phyloP scores from a whole-genome alignment of 2,888 invertebrate species.

The Latheticus oryzae region DNA sequence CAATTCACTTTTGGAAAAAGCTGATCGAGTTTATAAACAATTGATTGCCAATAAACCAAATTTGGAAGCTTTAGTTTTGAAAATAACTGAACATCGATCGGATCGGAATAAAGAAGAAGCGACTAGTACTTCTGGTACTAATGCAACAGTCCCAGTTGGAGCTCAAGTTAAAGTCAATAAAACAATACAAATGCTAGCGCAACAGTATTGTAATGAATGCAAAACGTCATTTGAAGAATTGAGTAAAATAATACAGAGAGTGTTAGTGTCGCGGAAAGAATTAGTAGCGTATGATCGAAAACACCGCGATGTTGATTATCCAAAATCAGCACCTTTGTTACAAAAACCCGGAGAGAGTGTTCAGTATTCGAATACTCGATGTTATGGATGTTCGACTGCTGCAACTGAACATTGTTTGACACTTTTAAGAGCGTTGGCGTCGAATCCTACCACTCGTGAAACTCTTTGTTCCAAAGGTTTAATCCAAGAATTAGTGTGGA shows the following conservation, averaged over 20 bases:
- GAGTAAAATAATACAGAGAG: slow-evolving; percentile 89
- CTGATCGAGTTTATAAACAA: slow-evolving; percentile 93
- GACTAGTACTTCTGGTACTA: slow-evolving; percentile 48
- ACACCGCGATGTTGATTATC: slow-evolving; percentile 73
- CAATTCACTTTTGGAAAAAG: slow-evolving; percentile 91
- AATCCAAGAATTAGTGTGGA: slow-evolving; percentile 88
- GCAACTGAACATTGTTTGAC: slow-evolving; percentile 95
- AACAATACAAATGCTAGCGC: slow-evolving; percentile 93
- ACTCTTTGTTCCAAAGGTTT: slow-evolving; percentile 86
- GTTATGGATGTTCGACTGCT: slow-evolving; percentile 90
- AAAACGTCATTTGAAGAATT: slow-evolving; percentile 95
- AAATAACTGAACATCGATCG: slow-evolving; percentile 87
- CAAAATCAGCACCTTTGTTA: slow-evolving; percentile 64
- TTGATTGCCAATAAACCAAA: slow-evolving; percentile 90
- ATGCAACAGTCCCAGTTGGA: slow-evolving; percentile 48
- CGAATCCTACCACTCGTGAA: slow-evolving; percentile 79
- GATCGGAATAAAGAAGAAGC: slow-evolving; percentile 73
- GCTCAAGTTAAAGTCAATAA: slow-evolving; percentile 80
- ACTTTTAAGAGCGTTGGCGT: slow-evolving; percentile 88
- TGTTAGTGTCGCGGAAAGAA: slow-evolving; percentile 90
- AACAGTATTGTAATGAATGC: slow-evolving; percentile 95
- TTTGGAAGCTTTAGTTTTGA: slow-evolving; percentile 85
- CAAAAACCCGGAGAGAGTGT: slow-evolving; percentile 50
- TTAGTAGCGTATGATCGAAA: slow-evolving; percentile 91
- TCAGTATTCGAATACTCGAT: slow-evolving; percentile 70